phyloP scores from a whole-genome alignment of 2,888 invertebrate species.

The Papilio gigon region DNA sequence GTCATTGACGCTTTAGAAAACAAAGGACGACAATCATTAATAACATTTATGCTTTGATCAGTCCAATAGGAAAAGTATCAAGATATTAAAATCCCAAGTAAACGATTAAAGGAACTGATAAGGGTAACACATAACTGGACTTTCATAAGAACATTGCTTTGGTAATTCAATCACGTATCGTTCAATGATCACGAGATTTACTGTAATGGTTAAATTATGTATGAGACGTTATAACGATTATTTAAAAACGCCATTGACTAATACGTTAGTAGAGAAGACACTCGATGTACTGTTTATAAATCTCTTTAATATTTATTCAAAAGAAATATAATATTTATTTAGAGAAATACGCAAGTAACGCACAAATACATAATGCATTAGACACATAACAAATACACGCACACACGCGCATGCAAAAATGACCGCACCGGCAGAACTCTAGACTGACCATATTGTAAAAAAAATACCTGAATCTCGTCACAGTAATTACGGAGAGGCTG shows the following conservation, averaged over 20 bases:
- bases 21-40: too few species aligned
- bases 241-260: conserved; percentile 30
- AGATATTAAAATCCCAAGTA: conserved; percentile 6
- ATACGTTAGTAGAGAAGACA: conserved; percentile 11
- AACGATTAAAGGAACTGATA: conserved; percentile 14
- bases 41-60: neutral
- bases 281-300: neutral
- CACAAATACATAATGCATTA: too few species aligned
- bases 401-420: too few species aligned
- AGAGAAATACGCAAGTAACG: too few species aligned
- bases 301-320: neutral
- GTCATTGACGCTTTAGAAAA: too few species aligned
- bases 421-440: too few species aligned
- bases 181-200: conserved; percentile 34
- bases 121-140: conserved; percentile 24
- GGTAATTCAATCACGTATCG: conserved; percentile 28
- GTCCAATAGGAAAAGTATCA: conserved; percentile 2
- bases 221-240: conserved; percentile 25
- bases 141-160: conserved; percentile 25
- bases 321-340: too few species aligned
- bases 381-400: too few species aligned
- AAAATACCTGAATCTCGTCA: too few species aligned
- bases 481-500: too few species aligned
- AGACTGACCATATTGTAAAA: too few species aligned
- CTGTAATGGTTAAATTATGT: conserved; percentile 36